Percentiles rank a stretch among this genome's conserved stretches.
Evolutionary conservation across 2,113 vertebrate genomes (phyloP).

Genomic region (Oceanodroma tethys): DNA sequence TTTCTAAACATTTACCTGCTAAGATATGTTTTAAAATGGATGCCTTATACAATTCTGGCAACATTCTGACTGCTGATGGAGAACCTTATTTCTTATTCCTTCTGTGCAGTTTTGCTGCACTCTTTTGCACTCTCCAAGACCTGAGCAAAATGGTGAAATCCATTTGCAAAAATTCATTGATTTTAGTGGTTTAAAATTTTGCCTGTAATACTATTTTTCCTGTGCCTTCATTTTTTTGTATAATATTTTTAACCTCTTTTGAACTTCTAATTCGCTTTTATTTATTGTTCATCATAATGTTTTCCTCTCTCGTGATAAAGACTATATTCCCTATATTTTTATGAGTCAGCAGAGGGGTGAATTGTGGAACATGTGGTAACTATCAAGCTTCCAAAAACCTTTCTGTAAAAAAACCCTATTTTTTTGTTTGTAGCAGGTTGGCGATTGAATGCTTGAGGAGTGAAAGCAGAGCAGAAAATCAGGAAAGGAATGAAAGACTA

Average conservation of each 20-base stretch:
- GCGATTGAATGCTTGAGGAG: background rate
- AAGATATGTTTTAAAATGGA: background rate
- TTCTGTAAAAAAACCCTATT: background rate
- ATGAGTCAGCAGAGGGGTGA: background rate
- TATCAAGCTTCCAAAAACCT: background rate
- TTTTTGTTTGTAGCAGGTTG: background rate
- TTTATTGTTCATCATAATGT: background rate
- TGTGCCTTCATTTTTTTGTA: background rate
- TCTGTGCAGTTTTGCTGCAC: background rate
- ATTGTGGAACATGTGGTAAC: background rate
- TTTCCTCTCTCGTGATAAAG: background rate
- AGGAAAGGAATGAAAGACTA: background rate
- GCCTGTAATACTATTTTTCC: background rate
- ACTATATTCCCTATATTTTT: background rate
- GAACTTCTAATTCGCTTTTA: background rate
- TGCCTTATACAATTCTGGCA: background rate
- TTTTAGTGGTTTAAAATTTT: background rate
- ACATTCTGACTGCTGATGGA: background rate
- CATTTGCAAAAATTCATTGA: background rate
- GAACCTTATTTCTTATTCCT: background rate
- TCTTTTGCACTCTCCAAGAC: background rate
- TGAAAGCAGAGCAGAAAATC: background rate
- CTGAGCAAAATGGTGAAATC: background rate
- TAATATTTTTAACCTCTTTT: background rate
- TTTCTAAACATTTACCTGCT: background rate